Conservation (phyloP, 2,888 invertebrate genomes). For the Lamproptera curius region DNA sequence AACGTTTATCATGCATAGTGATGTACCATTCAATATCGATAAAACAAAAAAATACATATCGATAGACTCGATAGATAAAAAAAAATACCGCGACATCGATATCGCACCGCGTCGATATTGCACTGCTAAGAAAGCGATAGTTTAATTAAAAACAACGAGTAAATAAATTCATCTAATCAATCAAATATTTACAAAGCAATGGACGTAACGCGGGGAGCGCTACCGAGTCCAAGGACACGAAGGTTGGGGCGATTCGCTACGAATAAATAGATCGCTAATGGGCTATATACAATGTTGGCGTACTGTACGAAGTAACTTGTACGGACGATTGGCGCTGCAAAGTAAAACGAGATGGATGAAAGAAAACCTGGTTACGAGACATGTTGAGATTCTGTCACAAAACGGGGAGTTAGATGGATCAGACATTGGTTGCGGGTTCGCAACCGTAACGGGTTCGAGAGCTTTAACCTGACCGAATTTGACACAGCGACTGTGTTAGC, state of each 20-base stretch:
- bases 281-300: conserved; percentile 21
- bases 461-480: no score
- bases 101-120: conserved; percentile 18
- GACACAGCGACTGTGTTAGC: no score
- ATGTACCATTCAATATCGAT: no score
- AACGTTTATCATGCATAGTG: no score
- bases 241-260: conserved; percentile 5
- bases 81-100: neutral
- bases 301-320: neutral
- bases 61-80: neutral
- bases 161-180: conserved; percentile 6
- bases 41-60: neutral
- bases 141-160: neutral
- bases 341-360: neutral
- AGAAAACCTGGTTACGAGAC: conserved; percentile 17
- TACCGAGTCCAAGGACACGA: conserved; percentile 14
- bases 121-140: conserved; percentile 12
- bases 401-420: conserved; percentile 59
- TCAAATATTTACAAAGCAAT: conserved; percentile 18
- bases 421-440: conserved; percentile 43
- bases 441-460: conserved; percentile 38
- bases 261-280: conserved; percentile 19
- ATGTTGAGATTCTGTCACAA: conserved; percentile 49
- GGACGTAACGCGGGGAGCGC: no score
- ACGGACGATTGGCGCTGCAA: neutral